Percentiles rank a stretch among this genome's conserved stretches.
Evolutionary conservation across 2,888 invertebrate genomes (phyloP).

Genomic region (Trachelus troglodyta): DNA sequence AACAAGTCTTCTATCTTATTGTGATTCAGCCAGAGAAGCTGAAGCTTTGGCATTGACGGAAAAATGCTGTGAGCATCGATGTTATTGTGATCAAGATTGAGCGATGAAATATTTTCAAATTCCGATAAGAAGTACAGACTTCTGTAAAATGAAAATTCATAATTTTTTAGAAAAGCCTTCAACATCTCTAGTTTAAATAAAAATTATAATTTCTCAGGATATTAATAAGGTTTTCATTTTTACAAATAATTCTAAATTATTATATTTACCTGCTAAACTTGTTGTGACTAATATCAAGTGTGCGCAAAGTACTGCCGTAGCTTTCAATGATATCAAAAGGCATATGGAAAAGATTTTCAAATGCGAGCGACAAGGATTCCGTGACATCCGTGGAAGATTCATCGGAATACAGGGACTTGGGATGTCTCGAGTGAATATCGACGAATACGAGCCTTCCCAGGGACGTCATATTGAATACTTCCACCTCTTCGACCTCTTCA

Average conservation of each 20-base stretch:
- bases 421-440: conserved; percentile 54
- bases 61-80: conserved; percentile 77
- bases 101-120: conserved; percentile 78
- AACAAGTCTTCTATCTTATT: conserved; percentile 72
- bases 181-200: background rate
- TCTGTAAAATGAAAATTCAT: conserved; percentile 62
- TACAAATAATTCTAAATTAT: background rate
- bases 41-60: conserved; percentile 78
- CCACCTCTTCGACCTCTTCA: conserved; percentile 41
- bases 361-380: conserved; percentile 56
- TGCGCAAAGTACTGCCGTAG: conserved; percentile 46
- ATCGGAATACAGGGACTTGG: conserved; percentile 34
- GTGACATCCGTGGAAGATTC: conserved; percentile 36
- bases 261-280: conserved; percentile 56
- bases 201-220: background rate
- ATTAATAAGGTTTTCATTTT: background rate
- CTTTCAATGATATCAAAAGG: conserved; percentile 59
- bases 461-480: conserved; percentile 59
- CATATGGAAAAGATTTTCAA: conserved; percentile 58
- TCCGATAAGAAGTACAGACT: conserved; percentile 79
- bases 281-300: conserved; percentile 60
- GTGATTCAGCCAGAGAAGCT: conserved; percentile 79
- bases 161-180: no score
- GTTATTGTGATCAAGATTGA: conserved; percentile 85
- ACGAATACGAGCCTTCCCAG: conserved; percentile 58